Evolutionary conservation across 2,113 vertebrate species (phyloP), one percentile per base, ranked within the genome.

Genomic region (Pitta sordida): DNA sequence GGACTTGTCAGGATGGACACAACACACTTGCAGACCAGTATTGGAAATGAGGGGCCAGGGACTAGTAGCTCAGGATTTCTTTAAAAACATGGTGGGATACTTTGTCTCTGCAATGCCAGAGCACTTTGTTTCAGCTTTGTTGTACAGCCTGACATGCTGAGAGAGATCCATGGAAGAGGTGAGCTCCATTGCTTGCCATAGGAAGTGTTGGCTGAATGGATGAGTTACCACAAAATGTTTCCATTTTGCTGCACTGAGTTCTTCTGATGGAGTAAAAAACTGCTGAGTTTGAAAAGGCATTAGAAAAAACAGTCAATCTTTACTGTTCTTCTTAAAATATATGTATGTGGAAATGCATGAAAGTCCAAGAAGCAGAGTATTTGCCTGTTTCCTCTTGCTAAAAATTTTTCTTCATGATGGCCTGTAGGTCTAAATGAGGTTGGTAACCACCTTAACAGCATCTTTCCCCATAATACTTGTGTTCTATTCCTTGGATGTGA

Each of bases 381-480:
- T 87, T 87, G 5, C 78, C 63, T 64, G n/a, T 27, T 59, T 64
- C 9, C 8, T 81, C 27, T 68, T 86, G 17, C 17, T 83, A 60
- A 78, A 64, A 27, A 53, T 17, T 32, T 82, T 52, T 17, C 56
- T 65, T 2, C 48, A 16, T 79, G 62, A 89, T 67, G 64, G 44
- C 15, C 5, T 56, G 39, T 37, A 49, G 34, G 22, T 82, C 22
- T 58, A 32, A 87, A 52, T 13, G 53, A 88, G 32, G 9, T 9
- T 60, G 15, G 24, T 68, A 82, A 37, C 15, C 2, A 1, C 36
- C 3, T 3, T 68, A 60, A 36, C 0, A 0, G 10, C 10, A 22
- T 32, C 36, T 39, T 36, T 18, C 20, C 26, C 16, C 15, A 9
- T 48, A 7, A 32, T 44, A 20, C 19, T 56, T 46, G 9, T 32